Base-by-base conservation (phyloP, 2,888 invertebrate species). In the Gasteruption jaculator region DNA sequence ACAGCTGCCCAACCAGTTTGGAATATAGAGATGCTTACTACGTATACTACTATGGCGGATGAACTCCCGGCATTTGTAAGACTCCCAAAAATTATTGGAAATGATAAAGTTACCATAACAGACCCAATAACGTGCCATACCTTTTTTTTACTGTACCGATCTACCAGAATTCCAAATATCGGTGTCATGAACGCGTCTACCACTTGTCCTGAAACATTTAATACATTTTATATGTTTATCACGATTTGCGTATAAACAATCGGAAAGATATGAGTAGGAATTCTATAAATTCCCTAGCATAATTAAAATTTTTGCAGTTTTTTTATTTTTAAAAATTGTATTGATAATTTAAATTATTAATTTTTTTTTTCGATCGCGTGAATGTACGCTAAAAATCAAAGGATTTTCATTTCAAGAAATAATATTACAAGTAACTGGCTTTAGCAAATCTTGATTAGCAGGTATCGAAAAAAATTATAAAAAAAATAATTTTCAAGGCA, bases 1-100 rank as follows among this genome's bases (percentile, higher is more conserved):
- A 89, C 89, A 5, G 88, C 76, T 1, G 95, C 93, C 94, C 94
- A 95, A 8, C 94, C 94, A 52, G 89, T 85, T 74, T 95, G 94
- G 71, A 92, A 91, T 52, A 91, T 73, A 7, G 79, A 70, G 50
- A 90, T 86, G 43, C 78, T 75, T 3, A 65, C 54, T 7, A 74
- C 61, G 56, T 75, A 77, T 18, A 62, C 25, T 10, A 53, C 7
- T 48, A 56, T 57, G 3, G 48, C 56, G 14, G 31, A 20, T 2
- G 46, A 22, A 16, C 38, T 49, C 3, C 42, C 38, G 1, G 47
- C 20, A 12, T 47, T 38, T 5, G 52, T 48, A 30, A 68, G 70
- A 25, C 61, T 63, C 4, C 69, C 70, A 33, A 70, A 71, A 41
- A 70, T 68, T 24, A 65, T 48, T 10, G 71, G 68, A 44, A 70